phyloP scores from a whole-genome alignment of 1,140 invertebrate species.

The Ostrea denselamellosa region DNA sequence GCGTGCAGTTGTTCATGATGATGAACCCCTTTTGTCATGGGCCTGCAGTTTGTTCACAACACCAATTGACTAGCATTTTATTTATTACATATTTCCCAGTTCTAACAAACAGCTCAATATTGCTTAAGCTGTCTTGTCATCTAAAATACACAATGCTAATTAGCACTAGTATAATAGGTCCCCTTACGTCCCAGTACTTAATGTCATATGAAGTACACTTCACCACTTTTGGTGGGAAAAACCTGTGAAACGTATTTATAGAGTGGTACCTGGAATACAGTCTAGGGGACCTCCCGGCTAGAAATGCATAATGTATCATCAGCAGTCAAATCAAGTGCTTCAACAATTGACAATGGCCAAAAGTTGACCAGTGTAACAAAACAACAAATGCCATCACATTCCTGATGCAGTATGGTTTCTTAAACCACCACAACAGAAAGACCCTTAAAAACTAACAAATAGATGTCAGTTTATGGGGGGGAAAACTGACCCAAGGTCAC shows the following conservation, averaged over 20 bases:
- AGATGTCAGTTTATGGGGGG: slow-evolving; percentile 61
- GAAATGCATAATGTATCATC: background rate
- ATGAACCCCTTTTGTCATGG: background rate
- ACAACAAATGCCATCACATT: background rate
- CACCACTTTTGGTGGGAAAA: no score
- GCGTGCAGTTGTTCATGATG: slow-evolving; percentile 5
- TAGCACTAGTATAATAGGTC: no score
- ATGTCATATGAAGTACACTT: no score
- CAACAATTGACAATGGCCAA: slow-evolving; percentile 29
- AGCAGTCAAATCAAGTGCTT: slow-evolving; percentile 17
- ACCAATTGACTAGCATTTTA: slow-evolving; percentile 28
- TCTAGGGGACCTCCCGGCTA: no score
- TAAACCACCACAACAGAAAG: slow-evolving; percentile 16
- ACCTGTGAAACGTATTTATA: no score
- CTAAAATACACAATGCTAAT: slow-evolving; percentile 1
- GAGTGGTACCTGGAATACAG: no score
- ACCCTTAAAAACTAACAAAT: slow-evolving; percentile 43
- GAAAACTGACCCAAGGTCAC: slow-evolving; percentile 55
- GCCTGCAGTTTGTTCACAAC: slow-evolving; percentile 27
- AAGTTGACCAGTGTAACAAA: slow-evolving; percentile 33
- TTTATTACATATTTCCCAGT: background rate
- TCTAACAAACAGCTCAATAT: background rate
- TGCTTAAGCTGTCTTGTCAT: background rate
- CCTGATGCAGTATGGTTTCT: background rate
- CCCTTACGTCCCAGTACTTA: no score